Base-by-base conservation (phyloP, 1,140 invertebrate genomes). In the Acromyrmex echinatior region DNA sequence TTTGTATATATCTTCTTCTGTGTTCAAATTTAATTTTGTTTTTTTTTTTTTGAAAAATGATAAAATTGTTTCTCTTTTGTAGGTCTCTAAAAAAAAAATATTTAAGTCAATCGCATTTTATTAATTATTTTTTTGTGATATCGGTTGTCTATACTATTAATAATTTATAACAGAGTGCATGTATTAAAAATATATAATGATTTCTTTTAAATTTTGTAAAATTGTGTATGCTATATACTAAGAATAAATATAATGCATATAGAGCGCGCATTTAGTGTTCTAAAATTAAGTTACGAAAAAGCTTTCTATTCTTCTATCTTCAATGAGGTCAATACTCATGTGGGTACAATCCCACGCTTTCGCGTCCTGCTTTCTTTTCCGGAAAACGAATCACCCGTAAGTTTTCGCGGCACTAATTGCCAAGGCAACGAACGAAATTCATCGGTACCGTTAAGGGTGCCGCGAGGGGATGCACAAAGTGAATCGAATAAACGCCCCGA, bases 401-500 rank as follows among this genome's bases (percentile, higher is more conserved):
- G 84, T 91, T 88, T 86, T 86, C 85, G 65, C 39, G 63, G 86
- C 86, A 91, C 93, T 94, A 94, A 94, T 94, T 94, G 92, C 92
- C 70, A 87, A 78, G 71, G 81, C 87, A 90, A 79, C 80, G 84
- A 82, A 84, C 86, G 80, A 60, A 80, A 80, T 80, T 90, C 88
- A 73, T 86, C 86, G 88, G 88, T 79, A 74, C 76, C 84, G 88
- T 90, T 85, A 90, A 88, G 87, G 86, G 82, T 68, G 86, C 70
- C 74, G 63, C 62, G 80, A 86, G 86, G 87, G 87, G 79, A 81
- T 81, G 84, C 73, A 78, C 87, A 88, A 92, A 91, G 92, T 92
- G 90, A 94, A 93, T 93, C 94, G 94, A 93, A 94, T 95, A 95
- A 95, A 95, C 94, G 94, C 93, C 94, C 92, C 90, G 89, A 92